Base-by-base conservation (phyloP, 2,113 vertebrate species). In the Echinops telfairi region DNA sequence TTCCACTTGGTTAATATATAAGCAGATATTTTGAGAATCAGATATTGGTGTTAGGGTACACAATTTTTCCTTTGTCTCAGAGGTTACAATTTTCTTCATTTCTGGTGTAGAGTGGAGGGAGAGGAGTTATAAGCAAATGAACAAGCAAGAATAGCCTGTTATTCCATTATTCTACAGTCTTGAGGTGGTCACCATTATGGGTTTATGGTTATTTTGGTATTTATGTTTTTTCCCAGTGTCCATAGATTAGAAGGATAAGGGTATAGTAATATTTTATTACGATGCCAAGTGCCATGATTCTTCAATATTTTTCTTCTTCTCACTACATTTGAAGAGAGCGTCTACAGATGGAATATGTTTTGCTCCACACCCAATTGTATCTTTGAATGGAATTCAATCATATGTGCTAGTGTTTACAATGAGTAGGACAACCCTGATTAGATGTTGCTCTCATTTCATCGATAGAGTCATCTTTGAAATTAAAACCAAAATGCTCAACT, bases 261-360 rank as follows among this genome's bases (percentile, higher is more conserved):
- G 58, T 14, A 16, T 79, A 94, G 87, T 76, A 58, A 81, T 40
- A 86, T 89, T 71, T 92, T 86, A 7, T 14, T 16, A 33, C 60
- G 95, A 90, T 87, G 25, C 20, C 87, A 95, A 96, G 62, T 92
- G 4, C 6, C 15, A 38, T 90, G 83, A 78, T 31, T 88, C 58
- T 88, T 71, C 76, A 83, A 22, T 76, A 43, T 75, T 80, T 79
- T 40, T 91, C 6, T 8, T 83, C 29, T 89, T 96, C 88, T 88
- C 71, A 62, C 92, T 81, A 36, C 60, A 83, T 64, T 47, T 96
- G 79, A n/a, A 62, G 10, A 82, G 60, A 53, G 83, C 88, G 94
- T 76, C 58, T 62, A 58, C 7, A 88, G 93, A 86, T 4, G 10
- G 9, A 86, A 76, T 57, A 29, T 43, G 31, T 29, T 90, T 23